Evolutionary conservation across 2,797 vertebrate genomes (phyloP).

Genomic region (Alca torda): DNA sequence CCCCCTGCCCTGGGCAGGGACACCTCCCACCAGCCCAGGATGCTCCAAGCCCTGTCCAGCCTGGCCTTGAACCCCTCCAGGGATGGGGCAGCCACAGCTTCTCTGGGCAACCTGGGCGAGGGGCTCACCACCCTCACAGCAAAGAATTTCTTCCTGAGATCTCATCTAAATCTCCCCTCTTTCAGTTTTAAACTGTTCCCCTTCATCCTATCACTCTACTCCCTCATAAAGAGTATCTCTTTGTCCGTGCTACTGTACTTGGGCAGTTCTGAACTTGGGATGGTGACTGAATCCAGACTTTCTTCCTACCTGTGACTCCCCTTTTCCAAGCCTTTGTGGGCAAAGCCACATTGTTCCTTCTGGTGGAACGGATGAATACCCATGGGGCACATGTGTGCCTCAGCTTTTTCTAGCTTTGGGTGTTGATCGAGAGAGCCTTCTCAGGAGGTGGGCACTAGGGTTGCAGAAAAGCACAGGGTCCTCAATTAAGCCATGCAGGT

Average conservation of each 20-base stretch:
- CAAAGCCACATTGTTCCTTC: background rate
- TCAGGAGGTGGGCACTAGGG: background rate
- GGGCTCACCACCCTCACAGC: no score
- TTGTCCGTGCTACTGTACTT: background rate
- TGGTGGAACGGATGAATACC: background rate
- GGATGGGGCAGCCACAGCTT: no score
- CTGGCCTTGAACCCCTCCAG: no score
- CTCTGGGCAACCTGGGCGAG: no score
- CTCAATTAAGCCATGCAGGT: background rate
- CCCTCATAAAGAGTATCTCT: no score
- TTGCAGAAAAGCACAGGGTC: background rate
- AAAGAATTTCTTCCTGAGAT: no score
- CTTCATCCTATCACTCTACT: no score
- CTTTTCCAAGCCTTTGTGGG: background rate
- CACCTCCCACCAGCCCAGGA: no score
- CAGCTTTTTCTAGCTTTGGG: background rate
- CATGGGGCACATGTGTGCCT: rapidly evolving
- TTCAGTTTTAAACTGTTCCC: no score
- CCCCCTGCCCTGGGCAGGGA: no score
- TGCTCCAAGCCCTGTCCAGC: no score
- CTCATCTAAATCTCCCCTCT: no score
- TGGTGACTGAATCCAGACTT: background rate
- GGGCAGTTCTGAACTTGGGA: background rate
- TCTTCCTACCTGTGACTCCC: background rate
- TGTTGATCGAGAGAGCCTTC: background rate